Evolutionary conservation across 2,888 invertebrate species (phyloP).

Genomic region (Leptodirus hochenwartii): DNA sequence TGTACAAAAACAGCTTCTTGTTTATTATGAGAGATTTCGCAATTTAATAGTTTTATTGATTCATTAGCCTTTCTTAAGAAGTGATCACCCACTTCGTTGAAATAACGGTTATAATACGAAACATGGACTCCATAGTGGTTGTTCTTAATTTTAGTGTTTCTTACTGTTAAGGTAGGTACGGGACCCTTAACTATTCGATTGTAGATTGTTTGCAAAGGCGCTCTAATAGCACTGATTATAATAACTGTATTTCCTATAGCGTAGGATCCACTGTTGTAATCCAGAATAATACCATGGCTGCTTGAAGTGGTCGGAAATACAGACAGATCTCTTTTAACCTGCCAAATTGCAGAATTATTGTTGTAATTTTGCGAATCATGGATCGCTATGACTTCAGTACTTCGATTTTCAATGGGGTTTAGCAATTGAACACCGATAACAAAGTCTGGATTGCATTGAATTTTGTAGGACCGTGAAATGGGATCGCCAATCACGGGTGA

Average conservation of each 20-base stretch:
- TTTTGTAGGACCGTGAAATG: conserved; percentile 37
- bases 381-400: conserved; percentile 66
- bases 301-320: conserved; percentile 81
- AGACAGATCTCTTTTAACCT: conserved; percentile 63
- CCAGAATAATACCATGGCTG: conserved; percentile 60
- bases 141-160: conserved; percentile 55
- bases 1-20: conserved; percentile 67
- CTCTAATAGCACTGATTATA: conserved; percentile 52
- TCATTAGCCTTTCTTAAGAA: conserved; percentile 78
- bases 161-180: conserved; percentile 53
- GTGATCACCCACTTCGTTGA: conserved; percentile 71
- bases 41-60: conserved; percentile 59
- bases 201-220: conserved; percentile 52
- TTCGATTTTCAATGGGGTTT: conserved; percentile 78
- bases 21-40: conserved; percentile 63
- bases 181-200: conserved; percentile 63
- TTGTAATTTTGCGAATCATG: conserved; percentile 56
- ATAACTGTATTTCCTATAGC: conserved; percentile 71
- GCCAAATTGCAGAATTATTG: conserved; percentile 50
- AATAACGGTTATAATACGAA: conserved; percentile 73
- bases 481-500: conserved; percentile 39
- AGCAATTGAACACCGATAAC: conserved; percentile 78
- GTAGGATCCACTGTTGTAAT: conserved; percentile 59
- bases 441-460: conserved; percentile 61
- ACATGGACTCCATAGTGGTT: conserved; percentile 69